Conservation (phyloP, 2,113 vertebrate species). For the Austrofundulus limnaeus region DNA sequence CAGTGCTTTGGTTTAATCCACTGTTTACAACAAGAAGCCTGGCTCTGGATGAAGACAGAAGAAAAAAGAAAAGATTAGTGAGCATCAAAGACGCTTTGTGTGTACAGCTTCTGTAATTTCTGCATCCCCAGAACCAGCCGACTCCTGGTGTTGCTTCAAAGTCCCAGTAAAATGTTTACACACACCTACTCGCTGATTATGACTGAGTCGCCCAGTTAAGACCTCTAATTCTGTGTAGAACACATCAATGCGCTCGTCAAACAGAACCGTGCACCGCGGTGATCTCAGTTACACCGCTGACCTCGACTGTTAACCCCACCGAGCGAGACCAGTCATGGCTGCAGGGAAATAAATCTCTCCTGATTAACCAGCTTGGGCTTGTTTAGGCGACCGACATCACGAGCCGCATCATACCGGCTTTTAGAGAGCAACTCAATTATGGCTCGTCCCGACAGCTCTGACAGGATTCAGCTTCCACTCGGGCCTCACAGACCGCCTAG, state of each 20-base stretch:
- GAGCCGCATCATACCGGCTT: slow-evolving; percentile 44
- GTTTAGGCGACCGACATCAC: slow-evolving; percentile 22
- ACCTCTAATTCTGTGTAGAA: neutral
- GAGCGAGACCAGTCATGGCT: slow-evolving; percentile 21
- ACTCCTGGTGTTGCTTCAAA: neutral
- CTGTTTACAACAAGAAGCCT: neutral
- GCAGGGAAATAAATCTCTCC: slow-evolving; percentile 29
- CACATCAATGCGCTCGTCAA: slow-evolving; percentile 9
- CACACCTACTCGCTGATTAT: neutral
- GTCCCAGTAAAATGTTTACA: neutral
- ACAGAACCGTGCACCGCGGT: neutral
- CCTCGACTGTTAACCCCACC: neutral
- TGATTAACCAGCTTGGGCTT: slow-evolving; percentile 43
- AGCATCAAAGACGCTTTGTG: neutral
- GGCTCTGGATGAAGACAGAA: neutral
- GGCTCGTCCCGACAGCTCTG: slow-evolving; percentile 54
- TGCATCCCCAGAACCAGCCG: neutral
- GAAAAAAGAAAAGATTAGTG: slow-evolving; percentile 9
- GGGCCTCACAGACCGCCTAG: slow-evolving; percentile 32
- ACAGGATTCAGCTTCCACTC: slow-evolving; percentile 54
- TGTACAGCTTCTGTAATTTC: neutral
- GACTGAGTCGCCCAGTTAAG: neutral
- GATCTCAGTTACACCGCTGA: slow-evolving; percentile 4
- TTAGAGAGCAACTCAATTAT: slow-evolving; percentile 41
- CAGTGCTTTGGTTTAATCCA: neutral